These are phyloP conservation scores for Himantopus leucocephalus DNA, from an alignment of 2,113 vertebrate species.

Conservation along the genomic window DNA sequence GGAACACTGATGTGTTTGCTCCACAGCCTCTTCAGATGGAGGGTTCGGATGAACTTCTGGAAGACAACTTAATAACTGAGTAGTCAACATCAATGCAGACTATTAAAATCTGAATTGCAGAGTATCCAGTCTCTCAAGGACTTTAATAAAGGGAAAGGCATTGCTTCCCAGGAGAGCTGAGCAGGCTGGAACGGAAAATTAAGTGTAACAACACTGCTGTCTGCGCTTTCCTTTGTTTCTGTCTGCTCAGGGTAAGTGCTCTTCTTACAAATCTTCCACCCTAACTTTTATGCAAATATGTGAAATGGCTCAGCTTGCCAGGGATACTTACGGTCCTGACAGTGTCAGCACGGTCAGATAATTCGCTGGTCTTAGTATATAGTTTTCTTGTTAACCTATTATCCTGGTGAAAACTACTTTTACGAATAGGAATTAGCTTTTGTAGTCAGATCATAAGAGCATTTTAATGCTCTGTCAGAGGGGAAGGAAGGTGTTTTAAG, in stretches of 20 bases:
- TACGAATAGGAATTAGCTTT: not conserved
- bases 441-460: not conserved
- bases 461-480: not conserved
- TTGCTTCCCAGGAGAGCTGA: slow-evolving; percentile 9
- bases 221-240: not conserved
- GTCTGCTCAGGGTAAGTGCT: not conserved
- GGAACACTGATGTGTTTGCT: not conserved
- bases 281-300: not conserved
- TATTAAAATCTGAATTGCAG: slow-evolving; percentile 38
- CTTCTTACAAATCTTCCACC: not conserved
- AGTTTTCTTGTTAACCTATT: not conserved
- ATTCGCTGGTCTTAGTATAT: not conserved
- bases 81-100: not conserved
- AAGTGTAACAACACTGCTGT: not conserved
- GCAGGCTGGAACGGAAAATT: slow-evolving; percentile 3
- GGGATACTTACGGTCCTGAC: not conserved
- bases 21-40: not conserved
- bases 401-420: not conserved
- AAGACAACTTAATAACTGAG: slow-evolving; percentile 56
- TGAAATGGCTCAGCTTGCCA: not conserved
- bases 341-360: not conserved
- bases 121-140: slow-evolving; percentile 7
- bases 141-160: slow-evolving; percentile 10
- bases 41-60: not conserved
- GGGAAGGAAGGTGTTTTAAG: not conserved